phyloP scores from a whole-genome alignment of 30 jellyfish, hydroid and myxozoan genomes.

The Aurelia sp. region DNA sequence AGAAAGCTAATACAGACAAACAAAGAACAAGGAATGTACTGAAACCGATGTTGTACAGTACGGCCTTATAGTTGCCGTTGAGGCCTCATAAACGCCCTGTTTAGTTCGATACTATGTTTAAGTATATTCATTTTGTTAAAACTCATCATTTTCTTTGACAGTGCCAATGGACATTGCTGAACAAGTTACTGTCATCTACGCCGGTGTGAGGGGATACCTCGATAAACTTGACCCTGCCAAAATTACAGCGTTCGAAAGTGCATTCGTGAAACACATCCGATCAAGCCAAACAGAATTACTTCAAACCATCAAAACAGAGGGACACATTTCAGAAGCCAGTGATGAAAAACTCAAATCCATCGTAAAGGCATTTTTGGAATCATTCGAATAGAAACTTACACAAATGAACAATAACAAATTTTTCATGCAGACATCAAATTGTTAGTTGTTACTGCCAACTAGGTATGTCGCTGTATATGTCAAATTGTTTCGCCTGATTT shows the following conservation, averaged over 20 bases:
- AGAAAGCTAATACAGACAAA: too few relatives aligned
- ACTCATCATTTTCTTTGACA: slow-evolving; percentile 5
- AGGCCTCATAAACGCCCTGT: too few relatives aligned
- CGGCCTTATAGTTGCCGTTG: too few relatives aligned
- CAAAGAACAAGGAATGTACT: too few relatives aligned
- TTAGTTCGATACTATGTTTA: too few relatives aligned
- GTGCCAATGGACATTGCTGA: slow-evolving; percentile 99
- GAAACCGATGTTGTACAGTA: too few relatives aligned
- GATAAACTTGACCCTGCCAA: slow-evolving; percentile 96
- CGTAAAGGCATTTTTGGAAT: slow-evolving; percentile 83
- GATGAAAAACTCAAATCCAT: slow-evolving; percentile 89
- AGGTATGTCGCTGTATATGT: slow-evolving; percentile 62
- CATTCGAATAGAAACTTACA: slow-evolving; percentile 68
- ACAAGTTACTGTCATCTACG: slow-evolving; percentile 95
- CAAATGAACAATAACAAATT: slow-evolving; percentile 3
- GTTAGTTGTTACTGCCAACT: background rate
- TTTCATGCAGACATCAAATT: background rate
- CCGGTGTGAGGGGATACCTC: slow-evolving; percentile 98
- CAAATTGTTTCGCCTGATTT: slow-evolving; percentile 35
- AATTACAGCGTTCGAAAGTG: slow-evolving; percentile 91
- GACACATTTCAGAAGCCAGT: slow-evolving; percentile 94
- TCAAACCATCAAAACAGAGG: slow-evolving; percentile 88
- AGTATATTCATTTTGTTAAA: too few relatives aligned
- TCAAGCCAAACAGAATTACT: slow-evolving; percentile 82
- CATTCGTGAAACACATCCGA: slow-evolving; percentile 85